Evolutionary conservation across 92 coral and sea anemone species (phyloP), one percentile per base, ranked within the genome.

Genomic region (Palythoa heliodiscus): DNA sequence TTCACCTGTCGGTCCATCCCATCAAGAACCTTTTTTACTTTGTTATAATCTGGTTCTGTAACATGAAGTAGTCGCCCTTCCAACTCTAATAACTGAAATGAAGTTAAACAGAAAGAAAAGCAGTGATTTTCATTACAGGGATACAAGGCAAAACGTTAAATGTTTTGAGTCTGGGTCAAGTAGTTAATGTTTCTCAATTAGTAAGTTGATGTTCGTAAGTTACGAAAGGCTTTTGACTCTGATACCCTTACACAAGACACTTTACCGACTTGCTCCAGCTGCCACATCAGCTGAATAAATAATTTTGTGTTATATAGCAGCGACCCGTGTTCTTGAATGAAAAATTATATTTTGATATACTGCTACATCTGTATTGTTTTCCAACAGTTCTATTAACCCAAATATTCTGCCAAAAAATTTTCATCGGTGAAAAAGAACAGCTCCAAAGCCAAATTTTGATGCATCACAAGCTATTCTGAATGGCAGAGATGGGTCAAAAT

Each of bases 1-100:
- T 75, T 82, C 83, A 93, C 99, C 91, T 85, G 82, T 79, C 87
- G 87, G 38, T 96, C 97, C 87, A 86, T 94, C 70, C 87, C 88
- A 90, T 93, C 92, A 8, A 96, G 88, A 47, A 94, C 83, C 11
- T 85, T 71, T 76, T 88, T 88, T 11, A 96, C 89, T 60, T 87
- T 85, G 66, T 82, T 81, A 38, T 83, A 16, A 38, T 91, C 83
- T 29, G 93, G 98, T 52, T 95, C 95, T 78, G 92, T 43, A 61
- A 96, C 78, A 70, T 86, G 80, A 52, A 90, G 87, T 22, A 94
- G 77, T 52, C 89, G 79, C 67, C 92, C 86, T 76, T 96, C 99
- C 74, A 96, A 68, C n/a, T 94, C 96, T 70, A 93, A 13, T 52
- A 94, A 86, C 98, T 96, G 86, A 68, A 82, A 52, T 35, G 20